Evolutionary conservation across 1,140 invertebrate species (phyloP), one percentile per base, ranked within the genome.

Genomic region (Akabosia matsudoensis): DNA sequence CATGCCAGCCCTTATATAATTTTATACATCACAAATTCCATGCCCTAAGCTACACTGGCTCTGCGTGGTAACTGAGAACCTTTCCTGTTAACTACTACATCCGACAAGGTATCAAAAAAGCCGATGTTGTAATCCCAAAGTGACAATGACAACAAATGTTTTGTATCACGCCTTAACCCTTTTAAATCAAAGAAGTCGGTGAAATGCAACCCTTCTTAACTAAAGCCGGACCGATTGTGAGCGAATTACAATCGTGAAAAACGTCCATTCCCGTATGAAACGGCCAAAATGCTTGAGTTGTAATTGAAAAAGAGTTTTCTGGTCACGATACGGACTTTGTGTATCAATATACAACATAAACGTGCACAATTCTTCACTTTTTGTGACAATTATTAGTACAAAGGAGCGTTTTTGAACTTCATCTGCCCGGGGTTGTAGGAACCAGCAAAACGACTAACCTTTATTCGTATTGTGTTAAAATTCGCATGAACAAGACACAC

Each of bases 101-200:
- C 61, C 61, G 61, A 67, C 61, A 67, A 67, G 61, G 10, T 67
- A 67, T 67, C 61, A 67, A 67, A 67, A 30, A 31, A 67, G 22
- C 61, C 61, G 61, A 24, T 67, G 1, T 2, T 67, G 3, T 67
- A 67, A 67, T 67, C 61, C 61, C 31, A 28, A 67, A 67, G 61
- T 67, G 61, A 67, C 61, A 67, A 67, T 67, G 61, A 67, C 61
- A 67, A 67, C 61, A 67, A 67, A 67, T 67, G 61, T 67, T 67
- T 67, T 67, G 61, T 67, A 67, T 67, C 61, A 67, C 61, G 61
- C 61, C 61, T 67, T 67, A 67, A 67, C 61, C 61, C 61, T 67
- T 67, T 67, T 67, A 67, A 67, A 31, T 67, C 24, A 67, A 24
- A 67, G 61, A 67, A 67, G 30, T 30, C 61, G 13, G 61, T 67